Base-by-base conservation (phyloP, 2,797 vertebrate species). In the Sebastes taczanowskii region DNA sequence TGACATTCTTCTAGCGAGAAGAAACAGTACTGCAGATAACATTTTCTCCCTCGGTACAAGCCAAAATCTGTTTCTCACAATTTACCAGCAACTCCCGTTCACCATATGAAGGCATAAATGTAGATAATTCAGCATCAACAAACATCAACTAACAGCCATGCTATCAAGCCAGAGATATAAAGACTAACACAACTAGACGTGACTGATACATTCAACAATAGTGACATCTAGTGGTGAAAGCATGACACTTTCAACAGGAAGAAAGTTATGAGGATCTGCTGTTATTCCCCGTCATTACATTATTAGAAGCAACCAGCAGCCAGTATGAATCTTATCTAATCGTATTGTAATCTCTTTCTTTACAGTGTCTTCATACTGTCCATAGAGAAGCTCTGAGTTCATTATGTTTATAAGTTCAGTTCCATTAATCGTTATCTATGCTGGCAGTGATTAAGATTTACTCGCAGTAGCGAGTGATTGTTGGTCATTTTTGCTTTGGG, bases 221-320 rank as follows among this genome's bases (percentile, higher is more conserved):
- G 74, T 11, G 89, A 83, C 86, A 82, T 35, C 87, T 5, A 78
- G 82, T 84, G 87, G 83, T 69, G 55, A 20, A 35, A 3, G 4
- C 6, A 18, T 16, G 42, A 49, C 42, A 18, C 42, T 49, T 49
- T 49, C 42, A 32, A 7, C 5, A 34, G 29, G 46, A 60, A 30
- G 38, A 16, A 46, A 27, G 60, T 34, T 52, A 0, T 11, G 2
- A 23, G 27, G 42, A 53, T 55, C 32, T 22, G 4, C 61, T 29
- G 11, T 56, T 25, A 7, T 27, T 63, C 18, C 6, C 3, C 14
- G 2, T 7, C 25, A 20, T 23, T 25, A 60, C 1, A 38, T 35
- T 53, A n/a, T n/a, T 53, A n/a, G 23, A 5, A 1, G 35, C 1
- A 38, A 38, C 35, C 22, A 27, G 74, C n/a, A n/a, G 11, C 23